Percentiles rank a stretch among this genome's conserved stretches.
phyloP scores from a whole-genome alignment of 2,888 invertebrate species.

The Erebia ligea region DNA sequence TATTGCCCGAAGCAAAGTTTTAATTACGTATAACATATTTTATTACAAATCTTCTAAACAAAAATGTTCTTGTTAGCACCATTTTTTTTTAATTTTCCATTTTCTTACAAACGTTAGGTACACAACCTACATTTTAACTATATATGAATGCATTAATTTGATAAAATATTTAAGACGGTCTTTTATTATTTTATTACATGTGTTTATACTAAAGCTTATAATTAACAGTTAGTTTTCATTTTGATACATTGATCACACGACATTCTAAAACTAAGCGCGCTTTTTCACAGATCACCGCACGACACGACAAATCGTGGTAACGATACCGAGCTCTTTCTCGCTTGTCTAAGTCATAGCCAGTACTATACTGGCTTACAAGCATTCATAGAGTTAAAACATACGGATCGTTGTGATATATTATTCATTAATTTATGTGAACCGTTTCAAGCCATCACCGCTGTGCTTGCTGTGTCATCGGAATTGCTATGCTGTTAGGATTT shows the following conservation, averaged over 20 bases:
- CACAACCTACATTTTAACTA: constrained; percentile 71
- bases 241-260: constrained; percentile 63
- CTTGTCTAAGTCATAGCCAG: too few species aligned
- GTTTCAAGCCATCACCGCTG: too few species aligned
- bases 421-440: too few species aligned
- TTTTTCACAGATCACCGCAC: too few species aligned
- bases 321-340: too few species aligned
- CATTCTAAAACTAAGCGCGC: constrained; percentile 54
- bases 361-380: too few species aligned
- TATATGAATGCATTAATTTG: constrained; percentile 70
- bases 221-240: constrained; percentile 56
- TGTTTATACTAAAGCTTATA: constrained; percentile 53
- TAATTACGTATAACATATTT: constrained; percentile 11
- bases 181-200: constrained; percentile 60
- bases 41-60: constrained; percentile 68
- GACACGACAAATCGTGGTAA: too few species aligned
- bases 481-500: too few species aligned
- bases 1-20: constrained; percentile 64
- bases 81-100: constrained; percentile 67
- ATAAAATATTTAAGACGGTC: constrained; percentile 65
- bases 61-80: constrained; percentile 75
- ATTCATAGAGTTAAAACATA: too few species aligned
- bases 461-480: too few species aligned
- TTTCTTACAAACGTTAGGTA: constrained; percentile 67
- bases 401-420: too few species aligned